Evolutionary conservation across 2,113 vertebrate genomes (phyloP).

Genomic region (Bungarus multicinctus): DNA sequence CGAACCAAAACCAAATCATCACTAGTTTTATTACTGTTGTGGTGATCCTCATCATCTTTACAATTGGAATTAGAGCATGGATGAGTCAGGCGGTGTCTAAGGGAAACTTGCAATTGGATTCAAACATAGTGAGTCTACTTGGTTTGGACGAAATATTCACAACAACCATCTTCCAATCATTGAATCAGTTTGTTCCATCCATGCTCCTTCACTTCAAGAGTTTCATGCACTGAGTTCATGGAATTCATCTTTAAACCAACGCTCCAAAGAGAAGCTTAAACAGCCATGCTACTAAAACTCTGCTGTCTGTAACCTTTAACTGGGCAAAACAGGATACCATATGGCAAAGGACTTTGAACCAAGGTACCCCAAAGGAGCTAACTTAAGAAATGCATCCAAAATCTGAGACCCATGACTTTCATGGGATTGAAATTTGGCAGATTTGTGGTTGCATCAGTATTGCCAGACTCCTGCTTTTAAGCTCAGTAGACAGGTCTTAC

Average conservation of each 20-base stretch:
- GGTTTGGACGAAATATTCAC: no score
- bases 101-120: neutral
- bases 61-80: neutral
- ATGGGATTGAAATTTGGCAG: no score
- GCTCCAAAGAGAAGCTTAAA: neutral
- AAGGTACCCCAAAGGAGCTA: no score
- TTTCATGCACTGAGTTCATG: neutral
- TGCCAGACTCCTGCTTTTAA: neutral
- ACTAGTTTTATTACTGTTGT: neutral
- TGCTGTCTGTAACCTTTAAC: no score
- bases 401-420: no score
- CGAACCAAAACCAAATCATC: neutral
- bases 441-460: neutral
- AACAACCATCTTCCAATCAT: neutral
- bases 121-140: neutral
- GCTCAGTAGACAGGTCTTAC: no score
- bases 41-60: neutral
- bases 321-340: no score
- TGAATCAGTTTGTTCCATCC: neutral
- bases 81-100: neutral
- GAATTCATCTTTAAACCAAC: neutral
- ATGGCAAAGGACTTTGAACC: no score
- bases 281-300: neutral
- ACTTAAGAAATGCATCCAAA: no score
- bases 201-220: neutral